phyloP scores from a whole-genome alignment of 2,888 invertebrate species.

The Uropetala carovei region DNA sequence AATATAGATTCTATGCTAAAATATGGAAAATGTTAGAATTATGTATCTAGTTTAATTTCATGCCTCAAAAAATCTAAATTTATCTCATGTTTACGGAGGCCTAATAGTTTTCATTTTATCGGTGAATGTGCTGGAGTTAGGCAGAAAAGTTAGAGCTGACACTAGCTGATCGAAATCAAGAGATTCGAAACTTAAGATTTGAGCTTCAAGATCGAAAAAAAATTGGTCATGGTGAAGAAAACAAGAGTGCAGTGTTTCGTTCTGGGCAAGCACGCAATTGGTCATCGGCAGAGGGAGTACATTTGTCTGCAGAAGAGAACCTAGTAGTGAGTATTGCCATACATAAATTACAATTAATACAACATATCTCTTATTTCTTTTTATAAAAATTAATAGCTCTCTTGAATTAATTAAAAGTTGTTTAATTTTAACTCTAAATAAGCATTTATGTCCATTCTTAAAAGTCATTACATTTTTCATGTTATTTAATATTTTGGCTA shows the following conservation, averaged over 20 bases:
- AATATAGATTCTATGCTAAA: too few species aligned
- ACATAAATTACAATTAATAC: not conserved
- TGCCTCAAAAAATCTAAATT: not conserved
- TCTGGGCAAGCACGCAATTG: slow-evolving; percentile 46
- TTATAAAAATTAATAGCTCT: not conserved
- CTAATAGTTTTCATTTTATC: not conserved
- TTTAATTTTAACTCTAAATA: not conserved
- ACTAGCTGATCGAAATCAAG: slow-evolving; percentile 69
- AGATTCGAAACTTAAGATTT: slow-evolving; percentile 68
- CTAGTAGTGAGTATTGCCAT: not conserved
- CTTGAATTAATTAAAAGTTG: not conserved
- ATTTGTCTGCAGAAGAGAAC: slow-evolving; percentile 33
- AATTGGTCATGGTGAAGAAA: not conserved
- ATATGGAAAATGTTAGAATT: too few species aligned
- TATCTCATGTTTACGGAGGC: not conserved
- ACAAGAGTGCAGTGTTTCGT: not conserved
- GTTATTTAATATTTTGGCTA: too few species aligned
- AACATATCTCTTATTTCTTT: not conserved
- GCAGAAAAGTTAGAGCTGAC: slow-evolving; percentile 71
- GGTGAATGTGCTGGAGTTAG: slow-evolving; percentile 68
- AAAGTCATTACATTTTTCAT: too few species aligned
- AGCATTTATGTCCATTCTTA: too few species aligned
- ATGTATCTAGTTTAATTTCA: too few species aligned
- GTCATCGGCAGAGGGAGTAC: slow-evolving; percentile 67
- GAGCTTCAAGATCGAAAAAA: slow-evolving; percentile 66